Base-by-base conservation (phyloP, 2,888 invertebrate species). In the Drosophila tripunctata region DNA sequence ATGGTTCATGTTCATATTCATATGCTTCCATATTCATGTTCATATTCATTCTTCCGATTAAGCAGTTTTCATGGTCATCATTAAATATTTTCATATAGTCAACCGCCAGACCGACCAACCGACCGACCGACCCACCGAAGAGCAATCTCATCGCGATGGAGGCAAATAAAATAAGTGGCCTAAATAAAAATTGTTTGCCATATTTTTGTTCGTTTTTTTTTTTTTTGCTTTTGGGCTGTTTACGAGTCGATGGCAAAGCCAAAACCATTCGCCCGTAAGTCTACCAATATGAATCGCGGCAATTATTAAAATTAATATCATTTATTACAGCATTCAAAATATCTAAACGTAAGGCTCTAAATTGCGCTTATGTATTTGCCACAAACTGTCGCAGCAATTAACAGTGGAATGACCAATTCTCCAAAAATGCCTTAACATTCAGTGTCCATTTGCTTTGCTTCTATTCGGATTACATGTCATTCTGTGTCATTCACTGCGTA, bases 301-400 rank as follows among this genome's bases (percentile, higher is more conserved):
- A 89, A 85, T 85, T 89, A 89, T 85, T 73, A 75, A 85, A 88
- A 89, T 88, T 89, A 85, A 89, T 88, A 87, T 85, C 86, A 82
- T 87, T 89, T 88, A 89, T 89, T 88, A 87, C 87, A 84, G 82
- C 84, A 80, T 88, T n/a, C 75, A 81, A 88, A 88, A 78, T 69
- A 73, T 66, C 60, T 68, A 43, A 54, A 64, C 73, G 52, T 56
- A 61, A 45, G 36, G 55, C 43, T 15, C 22, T 8, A 52, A 43
- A 54, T 41, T 40, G 35, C n/a, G n/a, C 40, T 19, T 12, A 35
- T 19, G 21, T 51, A 48, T 75, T 66, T 65, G 74, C 70, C 84
- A 75, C 87, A 87, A 62, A 66, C 87, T 87, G 85, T 87, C 85
- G 45, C 40, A 63, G 86, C 87, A 87, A 87, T 81, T 81, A 85